Evolutionary conservation across 2,888 invertebrate genomes (phyloP), one percentile per base, ranked within the genome.

Genomic region (Dasypogon diadema): DNA sequence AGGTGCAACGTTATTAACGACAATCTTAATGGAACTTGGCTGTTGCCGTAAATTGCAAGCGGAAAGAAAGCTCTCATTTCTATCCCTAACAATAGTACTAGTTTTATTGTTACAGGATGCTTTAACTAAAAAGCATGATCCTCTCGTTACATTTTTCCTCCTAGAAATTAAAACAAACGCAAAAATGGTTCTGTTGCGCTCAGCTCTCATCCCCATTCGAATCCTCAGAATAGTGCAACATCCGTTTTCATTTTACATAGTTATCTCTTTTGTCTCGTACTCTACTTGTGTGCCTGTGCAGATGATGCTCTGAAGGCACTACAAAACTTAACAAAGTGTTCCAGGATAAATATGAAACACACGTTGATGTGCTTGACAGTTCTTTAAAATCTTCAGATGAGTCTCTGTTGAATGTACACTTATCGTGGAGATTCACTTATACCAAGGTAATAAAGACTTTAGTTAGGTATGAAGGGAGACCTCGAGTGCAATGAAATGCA

Each of bases 1-100:
- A 60, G 60, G 60, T 60, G 34, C 34, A 60, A 60, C 37, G 26
- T 60, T 18, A 26, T 60, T 60, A 60, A 37, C 37, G 60, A 37
- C 60, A 60, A 37, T 60, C 60, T 60, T 60, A 60, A 60, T 60
- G 60, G 60, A 60, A 60, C 60, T 60, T 60, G 18, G 37, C 60
- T 60, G 60, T 60, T 34, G 37, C 10, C 37, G 60, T 37, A 60
- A 60, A 60, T 37, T 60, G 60, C 37, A 37, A 37, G 42, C 8
- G 42, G 60, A 60, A 42, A 58, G 58, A 60, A 60, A 60, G 60
- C 60, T 42, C 18, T 37, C 60, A 60, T 60, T 60, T 21, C 10
- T 37, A 37, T 37, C 12, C 16, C 5, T 18, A 42, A 60, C 60
- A 60, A 60, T 60, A 4, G 8, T 37, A 34, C 58, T 30, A 34